These are phyloP conservation scores for Periplaneta americana DNA, from an alignment of 1,140 invertebrate species.

Conservation along the genomic window DNA sequence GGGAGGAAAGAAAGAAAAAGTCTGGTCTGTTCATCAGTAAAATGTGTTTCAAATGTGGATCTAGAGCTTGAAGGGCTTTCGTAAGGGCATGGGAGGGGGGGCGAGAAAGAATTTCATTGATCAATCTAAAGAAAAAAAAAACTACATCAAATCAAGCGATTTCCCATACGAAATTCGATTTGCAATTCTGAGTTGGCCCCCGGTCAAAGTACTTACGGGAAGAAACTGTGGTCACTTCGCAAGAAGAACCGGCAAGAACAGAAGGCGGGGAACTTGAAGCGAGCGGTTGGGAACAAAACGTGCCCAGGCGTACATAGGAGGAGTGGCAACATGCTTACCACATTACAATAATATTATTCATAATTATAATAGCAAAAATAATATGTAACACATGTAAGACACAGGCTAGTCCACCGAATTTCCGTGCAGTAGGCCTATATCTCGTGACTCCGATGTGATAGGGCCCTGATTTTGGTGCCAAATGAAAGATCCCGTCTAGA, in stretches of 20 bases:
- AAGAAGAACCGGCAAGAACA: no score
- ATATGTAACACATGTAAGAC: no score
- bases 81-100: not conserved
- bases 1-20: not conserved
- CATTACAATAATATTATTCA: no score
- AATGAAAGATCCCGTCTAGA: no score
- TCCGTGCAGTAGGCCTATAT: no score
- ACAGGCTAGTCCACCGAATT: no score
- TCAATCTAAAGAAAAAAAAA: not conserved
- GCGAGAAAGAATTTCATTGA: not conserved
- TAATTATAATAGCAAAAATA: no score
- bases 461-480: no score
- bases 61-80: not conserved
- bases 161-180: not conserved
- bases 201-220: not conserved
- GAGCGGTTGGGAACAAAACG: not conserved
- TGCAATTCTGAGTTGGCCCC: not conserved
- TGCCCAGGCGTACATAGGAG: no score
- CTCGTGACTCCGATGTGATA: no score
- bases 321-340: no score
- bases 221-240: not conserved
- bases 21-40: not conserved
- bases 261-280: not conserved
- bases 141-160: not conserved
- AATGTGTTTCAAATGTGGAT: not conserved